Evolutionary conservation across 2,888 invertebrate species (phyloP), one percentile per base, ranked within the genome.

Genomic region (Athalia rosae): DNA sequence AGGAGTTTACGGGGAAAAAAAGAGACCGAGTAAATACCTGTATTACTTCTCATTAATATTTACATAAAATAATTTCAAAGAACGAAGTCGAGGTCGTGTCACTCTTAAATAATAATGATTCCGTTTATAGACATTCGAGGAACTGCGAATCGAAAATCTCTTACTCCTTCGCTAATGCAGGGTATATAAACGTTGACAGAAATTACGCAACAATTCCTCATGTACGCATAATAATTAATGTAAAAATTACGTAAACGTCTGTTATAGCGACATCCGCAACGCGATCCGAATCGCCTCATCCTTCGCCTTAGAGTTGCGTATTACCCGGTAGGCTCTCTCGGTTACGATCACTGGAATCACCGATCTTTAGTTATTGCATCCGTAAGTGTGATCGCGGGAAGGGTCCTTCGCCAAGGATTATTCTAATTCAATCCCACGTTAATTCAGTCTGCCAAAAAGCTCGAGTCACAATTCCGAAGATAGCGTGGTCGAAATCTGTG

Each of bases 21-120:
- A n/a, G 13, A 53, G 48, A 62, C 59, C 15, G 48, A 61, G 74
- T 61, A 61, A 71, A 71, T 58, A 71, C 58, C 58, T 58, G n/a
- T 28, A 61, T 28, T 45, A 74, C 59, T 61, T 61, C 61, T 48
- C 48, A 61, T 74, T 48, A 47, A 61, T 48, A 62, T 74, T 74
- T 74, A 74, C 62, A 74, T 59, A 74, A 28, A 28, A 74, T 48
- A 74, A 74, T 61, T 74, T 74, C 74, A 74, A 62, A 62, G 74
- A 74, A 74, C 62, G 61, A 48, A 74, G 59, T 74, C 74, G 74
- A 74, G 74, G 74, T 50, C 74, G 62, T 74, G 74, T 74, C 74
- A 74, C 61, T 74, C 48, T 62, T 43, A 61, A 74, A 61, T 74
- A 62, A 74, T 74, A 74, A 74, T 48, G 3, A 62, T 61, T 62